Evolutionary conservation across 2,113 vertebrate genomes (phyloP).

Genomic region (Circaetus cinerascens): DNA sequence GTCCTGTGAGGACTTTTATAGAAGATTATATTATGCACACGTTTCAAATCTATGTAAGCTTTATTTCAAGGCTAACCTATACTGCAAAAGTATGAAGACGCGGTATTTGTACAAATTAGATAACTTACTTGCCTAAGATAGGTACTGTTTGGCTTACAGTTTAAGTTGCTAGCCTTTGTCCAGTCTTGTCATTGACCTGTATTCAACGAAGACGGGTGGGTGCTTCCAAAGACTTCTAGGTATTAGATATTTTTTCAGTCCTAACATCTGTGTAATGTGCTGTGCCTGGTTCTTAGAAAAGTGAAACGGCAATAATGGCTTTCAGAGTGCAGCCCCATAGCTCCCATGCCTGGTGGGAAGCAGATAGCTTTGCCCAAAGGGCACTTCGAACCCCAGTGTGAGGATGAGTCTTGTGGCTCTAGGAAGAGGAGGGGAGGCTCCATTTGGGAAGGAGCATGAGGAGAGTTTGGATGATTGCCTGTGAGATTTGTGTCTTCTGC

Average conservation of each 20-base stretch:
- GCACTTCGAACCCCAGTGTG: background rate
- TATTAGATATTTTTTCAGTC: background rate
- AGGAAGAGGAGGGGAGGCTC: background rate
- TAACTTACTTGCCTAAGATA: background rate
- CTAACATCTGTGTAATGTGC: background rate
- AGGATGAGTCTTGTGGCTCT: background rate
- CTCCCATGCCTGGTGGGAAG: background rate
- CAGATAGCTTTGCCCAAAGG: background rate
- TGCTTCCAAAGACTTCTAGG: background rate
- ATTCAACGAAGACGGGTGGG: background rate
- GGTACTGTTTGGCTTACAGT: background rate
- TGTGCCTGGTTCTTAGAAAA: background rate
- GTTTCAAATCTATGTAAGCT: background rate
- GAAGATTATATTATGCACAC: background rate
- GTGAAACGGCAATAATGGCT: background rate
- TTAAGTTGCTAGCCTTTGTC: background rate
- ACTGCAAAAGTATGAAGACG: background rate
- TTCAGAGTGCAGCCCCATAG: background rate
- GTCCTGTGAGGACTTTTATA: background rate
- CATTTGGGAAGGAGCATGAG: background rate
- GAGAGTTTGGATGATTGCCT: background rate
- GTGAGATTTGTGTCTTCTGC: background rate
- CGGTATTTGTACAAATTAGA: background rate
- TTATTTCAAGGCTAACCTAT: background rate
- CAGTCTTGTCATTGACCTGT: background rate